phyloP scores from a whole-genome alignment of 2,888 invertebrate genomes.

The Eueremaeus valkanovi region DNA sequence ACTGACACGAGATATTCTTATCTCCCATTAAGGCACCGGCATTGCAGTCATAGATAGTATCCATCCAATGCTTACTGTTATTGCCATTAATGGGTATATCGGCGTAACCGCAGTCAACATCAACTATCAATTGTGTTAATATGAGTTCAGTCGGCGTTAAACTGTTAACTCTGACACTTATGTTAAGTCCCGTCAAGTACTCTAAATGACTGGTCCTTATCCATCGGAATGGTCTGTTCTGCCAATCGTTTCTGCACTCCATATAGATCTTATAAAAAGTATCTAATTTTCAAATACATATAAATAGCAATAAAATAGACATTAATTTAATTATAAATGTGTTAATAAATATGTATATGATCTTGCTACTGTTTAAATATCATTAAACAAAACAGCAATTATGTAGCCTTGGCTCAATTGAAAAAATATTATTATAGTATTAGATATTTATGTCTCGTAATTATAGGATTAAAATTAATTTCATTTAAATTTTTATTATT shows the following conservation, averaged over 20 bases:
- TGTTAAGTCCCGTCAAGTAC: background rate
- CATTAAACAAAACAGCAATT: no score
- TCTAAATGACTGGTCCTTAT: background rate
- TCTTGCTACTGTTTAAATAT: no score
- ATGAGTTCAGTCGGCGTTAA: background rate
- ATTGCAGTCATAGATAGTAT: background rate
- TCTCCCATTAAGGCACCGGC: background rate
- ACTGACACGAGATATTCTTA: background rate
- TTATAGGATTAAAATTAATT: no score
- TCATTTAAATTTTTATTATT: no score
- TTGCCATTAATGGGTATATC: background rate
- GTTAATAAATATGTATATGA: no score
- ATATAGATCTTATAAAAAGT: background rate
- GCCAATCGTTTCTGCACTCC: conserved; percentile 2
- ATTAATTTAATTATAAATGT: no score
- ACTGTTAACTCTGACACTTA: background rate
- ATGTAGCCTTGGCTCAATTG: no score
- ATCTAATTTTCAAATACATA: background rate
- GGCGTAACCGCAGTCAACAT: background rate
- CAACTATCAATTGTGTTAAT: background rate
- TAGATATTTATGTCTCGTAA: no score
- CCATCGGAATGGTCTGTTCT: background rate
- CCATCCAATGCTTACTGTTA: background rate
- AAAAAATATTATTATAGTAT: no score
- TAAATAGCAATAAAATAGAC: no score